These are phyloP conservation scores for Orestias chungarensis DNA, from an alignment of 2,797 vertebrate species.

Conservation along the genomic window DNA sequence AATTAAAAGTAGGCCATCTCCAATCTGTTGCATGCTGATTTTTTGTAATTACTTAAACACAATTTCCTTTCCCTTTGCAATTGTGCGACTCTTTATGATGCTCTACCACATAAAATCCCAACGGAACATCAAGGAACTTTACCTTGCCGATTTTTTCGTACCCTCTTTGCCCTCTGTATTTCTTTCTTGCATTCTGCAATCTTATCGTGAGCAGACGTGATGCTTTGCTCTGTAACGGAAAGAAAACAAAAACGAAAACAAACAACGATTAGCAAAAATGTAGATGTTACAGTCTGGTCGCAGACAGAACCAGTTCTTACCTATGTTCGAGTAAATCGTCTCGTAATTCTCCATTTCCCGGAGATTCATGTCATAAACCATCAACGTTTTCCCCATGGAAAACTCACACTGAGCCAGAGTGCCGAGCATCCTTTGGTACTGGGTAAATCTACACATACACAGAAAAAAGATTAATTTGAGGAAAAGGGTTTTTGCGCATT, in stretches of 20 bases:
- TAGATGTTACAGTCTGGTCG: background rate
- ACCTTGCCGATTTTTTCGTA: constrained; percentile 99
- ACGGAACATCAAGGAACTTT: constrained; percentile 34
- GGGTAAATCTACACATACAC: constrained; percentile 82
- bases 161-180: constrained; percentile 95
- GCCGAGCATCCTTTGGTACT: constrained; percentile 95
- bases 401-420: constrained; percentile 95
- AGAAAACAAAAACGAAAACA: background rate
- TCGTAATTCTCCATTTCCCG: constrained; percentile 99
- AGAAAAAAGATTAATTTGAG: background rate
- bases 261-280: background rate
- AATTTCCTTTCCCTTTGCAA: background rate
- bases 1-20: background rate
- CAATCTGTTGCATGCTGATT: background rate
- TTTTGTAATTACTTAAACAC: no score
- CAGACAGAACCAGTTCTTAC: constrained; percentile 68
- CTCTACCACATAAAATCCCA: background rate
- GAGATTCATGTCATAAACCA: constrained; percentile 98
- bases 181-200: constrained; percentile 98
- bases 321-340: constrained; percentile 94
- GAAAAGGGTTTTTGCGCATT: background rate
- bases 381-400: constrained; percentile 97
- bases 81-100: background rate
- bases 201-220: constrained; percentile 95
- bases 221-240: constrained; percentile 85